Percentiles rank a stretch among this genome's conserved stretches.
Evolutionary conservation across 2,888 invertebrate species (phyloP).

Genomic region (Liodrosophila aerea): DNA sequence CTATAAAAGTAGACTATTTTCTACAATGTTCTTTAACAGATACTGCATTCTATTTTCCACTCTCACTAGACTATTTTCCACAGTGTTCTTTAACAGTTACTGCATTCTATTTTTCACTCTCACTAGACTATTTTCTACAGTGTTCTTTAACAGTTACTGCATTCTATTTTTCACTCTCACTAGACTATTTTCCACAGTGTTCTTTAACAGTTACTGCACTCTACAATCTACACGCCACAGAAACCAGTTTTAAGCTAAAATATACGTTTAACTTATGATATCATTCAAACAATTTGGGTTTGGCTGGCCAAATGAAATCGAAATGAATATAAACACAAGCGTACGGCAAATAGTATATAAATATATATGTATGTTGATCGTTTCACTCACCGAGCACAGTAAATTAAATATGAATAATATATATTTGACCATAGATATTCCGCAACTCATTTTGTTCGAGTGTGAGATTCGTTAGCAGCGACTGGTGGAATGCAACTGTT

Average conservation of each 20-base stretch:
- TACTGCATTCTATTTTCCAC: no score
- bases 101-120: no score
- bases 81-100: no score
- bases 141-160: no score
- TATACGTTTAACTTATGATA: conserved; percentile 46
- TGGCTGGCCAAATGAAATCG: conserved; percentile 12
- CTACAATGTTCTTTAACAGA: no score
- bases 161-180: no score
- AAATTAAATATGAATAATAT: conserved; percentile 91
- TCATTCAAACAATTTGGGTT: conserved; percentile 40
- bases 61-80: no score
- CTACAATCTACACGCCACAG: conserved; percentile 1
- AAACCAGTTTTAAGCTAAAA: conserved; percentile 61
- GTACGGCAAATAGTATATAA: no score
- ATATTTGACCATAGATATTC: conserved; percentile 91
- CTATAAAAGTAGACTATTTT: no score
- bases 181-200: no score
- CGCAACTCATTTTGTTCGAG: conserved; percentile 86
- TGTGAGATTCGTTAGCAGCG: conserved; percentile 46
- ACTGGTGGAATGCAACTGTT: conserved; percentile 52
- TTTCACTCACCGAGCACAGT: conserved; percentile 88
- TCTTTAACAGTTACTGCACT: conserved; percentile 4
- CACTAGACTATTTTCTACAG: no score
- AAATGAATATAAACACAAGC: conserved; percentile 13
- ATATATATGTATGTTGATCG: conserved; percentile 1